Conservation (phyloP, 2,888 invertebrate species). For the Erynnis tages region DNA sequence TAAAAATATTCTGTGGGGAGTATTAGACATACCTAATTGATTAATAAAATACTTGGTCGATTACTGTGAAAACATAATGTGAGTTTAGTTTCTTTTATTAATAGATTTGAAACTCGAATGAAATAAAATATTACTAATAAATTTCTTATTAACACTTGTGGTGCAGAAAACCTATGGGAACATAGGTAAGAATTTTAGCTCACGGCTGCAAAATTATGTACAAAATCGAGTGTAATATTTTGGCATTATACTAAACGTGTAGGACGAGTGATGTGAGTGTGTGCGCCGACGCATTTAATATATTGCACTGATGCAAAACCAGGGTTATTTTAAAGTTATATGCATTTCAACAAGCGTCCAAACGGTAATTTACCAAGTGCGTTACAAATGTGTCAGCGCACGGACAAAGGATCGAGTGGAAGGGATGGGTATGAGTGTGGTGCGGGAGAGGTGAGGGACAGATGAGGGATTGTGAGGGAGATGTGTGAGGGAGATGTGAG, state of each 20-base stretch:
- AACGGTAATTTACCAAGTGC: no score
- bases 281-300: no score
- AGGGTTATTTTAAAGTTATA: no score
- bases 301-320: no score
- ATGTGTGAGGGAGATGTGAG: slow-evolving; percentile 36
- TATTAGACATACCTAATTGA: no score
- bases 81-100: background rate
- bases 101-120: background rate
- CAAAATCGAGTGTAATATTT: slow-evolving; percentile 24
- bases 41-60: background rate
- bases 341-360: no score
- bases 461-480: slow-evolving; percentile 33
- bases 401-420: no score
- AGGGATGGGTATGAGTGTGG: no score
- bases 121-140: background rate
- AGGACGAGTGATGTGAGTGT: no score
- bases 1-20: no score
- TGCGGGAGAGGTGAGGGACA: no score
- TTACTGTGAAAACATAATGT: background rate
- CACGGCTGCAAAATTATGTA: slow-evolving; percentile 13
- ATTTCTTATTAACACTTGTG: background rate
- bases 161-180: slow-evolving; percentile 13
- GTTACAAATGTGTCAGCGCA: no score
- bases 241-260: slow-evolving; percentile 29
- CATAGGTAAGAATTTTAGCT: slow-evolving; percentile 22